Evolutionary conservation across 2,888 invertebrate species (phyloP).

Genomic region (Barypeithes pellucidus): DNA sequence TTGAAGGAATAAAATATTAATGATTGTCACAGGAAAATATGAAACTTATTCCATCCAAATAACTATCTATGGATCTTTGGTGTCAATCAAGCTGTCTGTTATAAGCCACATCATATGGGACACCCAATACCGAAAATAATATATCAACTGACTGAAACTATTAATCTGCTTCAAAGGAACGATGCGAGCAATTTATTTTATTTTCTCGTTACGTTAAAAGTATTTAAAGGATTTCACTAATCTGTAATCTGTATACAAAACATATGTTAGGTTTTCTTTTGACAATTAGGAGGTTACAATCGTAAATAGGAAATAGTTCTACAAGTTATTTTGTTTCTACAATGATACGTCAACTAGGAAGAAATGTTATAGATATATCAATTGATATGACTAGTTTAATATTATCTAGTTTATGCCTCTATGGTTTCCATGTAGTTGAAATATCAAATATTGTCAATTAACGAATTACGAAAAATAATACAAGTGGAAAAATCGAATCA

Average conservation of each 20-base stretch:
- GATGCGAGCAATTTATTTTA: conserved; percentile 20
- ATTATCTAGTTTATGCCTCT: too few species aligned
- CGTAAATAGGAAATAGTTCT: neutral
- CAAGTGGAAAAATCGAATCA: too few species aligned
- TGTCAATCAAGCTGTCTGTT: conserved; percentile 20
- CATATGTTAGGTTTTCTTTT: conserved; percentile 14
- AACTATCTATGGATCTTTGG: conserved; percentile 12
- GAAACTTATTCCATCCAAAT: neutral
- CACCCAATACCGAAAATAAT: conserved; percentile 27
- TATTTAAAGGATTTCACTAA: neutral
- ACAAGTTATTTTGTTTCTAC: neutral
- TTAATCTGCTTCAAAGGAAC: conserved; percentile 27
- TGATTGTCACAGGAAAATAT: neutral
- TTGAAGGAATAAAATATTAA: conserved; percentile 7
- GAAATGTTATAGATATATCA: too few species aligned
- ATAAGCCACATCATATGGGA: conserved; percentile 24
- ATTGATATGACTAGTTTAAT: too few species aligned
- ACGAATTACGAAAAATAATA: too few species aligned
- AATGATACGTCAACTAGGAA: neutral
- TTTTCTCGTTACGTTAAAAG: conserved; percentile 21
- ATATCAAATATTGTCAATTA: too few species aligned
- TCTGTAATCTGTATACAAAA: conserved; percentile 9
- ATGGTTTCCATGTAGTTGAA: too few species aligned
- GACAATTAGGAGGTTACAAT: neutral
- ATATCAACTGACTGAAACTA: conserved; percentile 27